A percentile compares a stretch with the other conserved stretches of the same genome.
Evolutionary conservation across 2,888 invertebrate genomes (phyloP).

Genomic region (Cinara cedri): DNA sequence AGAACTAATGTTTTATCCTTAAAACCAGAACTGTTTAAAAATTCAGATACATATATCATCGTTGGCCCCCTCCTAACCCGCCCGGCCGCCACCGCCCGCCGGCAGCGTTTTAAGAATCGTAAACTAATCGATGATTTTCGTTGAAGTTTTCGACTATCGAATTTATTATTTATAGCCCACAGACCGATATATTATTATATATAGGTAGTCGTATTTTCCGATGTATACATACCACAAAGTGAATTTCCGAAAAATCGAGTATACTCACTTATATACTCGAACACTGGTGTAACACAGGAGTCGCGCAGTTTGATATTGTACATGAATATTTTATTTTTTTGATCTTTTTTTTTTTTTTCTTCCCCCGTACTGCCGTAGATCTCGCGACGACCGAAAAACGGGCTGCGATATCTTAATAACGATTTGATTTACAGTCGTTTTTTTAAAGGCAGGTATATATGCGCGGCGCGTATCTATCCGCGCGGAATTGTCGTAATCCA

Average conservation of each 20-base stretch:
- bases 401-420: slow-evolving; percentile 28
- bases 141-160: neutral
- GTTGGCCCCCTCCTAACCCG: neutral
- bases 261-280: no score
- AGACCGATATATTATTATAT: neutral
- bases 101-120: neutral
- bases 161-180: slow-evolving; percentile 4
- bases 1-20: neutral
- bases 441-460: neutral
- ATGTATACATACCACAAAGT: neutral
- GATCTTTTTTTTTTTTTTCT: neutral
- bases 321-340: slow-evolving; percentile 28
- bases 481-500: slow-evolving; percentile 30
- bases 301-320: neutral
- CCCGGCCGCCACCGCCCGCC: no score
- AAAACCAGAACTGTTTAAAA: neutral
- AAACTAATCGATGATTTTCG: neutral
- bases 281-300: neutral
- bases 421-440: slow-evolving; percentile 21
- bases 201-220: neutral
- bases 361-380: neutral
- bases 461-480: neutral
- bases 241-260: neutral
- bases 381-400: neutral
- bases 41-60: neutral